These are phyloP conservation scores for Nephila pilipes DNA, from an alignment of 1,140 invertebrate species.

Conservation along the genomic window DNA sequence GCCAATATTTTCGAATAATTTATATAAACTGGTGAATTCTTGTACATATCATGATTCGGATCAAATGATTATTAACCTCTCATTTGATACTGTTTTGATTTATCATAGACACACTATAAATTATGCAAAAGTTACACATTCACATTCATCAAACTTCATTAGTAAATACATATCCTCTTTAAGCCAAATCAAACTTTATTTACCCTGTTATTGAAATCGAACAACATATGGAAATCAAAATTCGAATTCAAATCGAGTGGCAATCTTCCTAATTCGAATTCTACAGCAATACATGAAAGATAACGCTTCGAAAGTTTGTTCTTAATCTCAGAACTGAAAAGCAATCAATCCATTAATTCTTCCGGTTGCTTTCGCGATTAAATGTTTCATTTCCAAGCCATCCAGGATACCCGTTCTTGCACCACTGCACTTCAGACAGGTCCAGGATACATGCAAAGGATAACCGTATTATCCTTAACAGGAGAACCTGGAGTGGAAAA, in stretches of 20 bases:
- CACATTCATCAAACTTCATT: no score
- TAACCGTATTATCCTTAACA: conserved; percentile 19
- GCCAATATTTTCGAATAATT: no score
- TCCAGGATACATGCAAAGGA: neutral
- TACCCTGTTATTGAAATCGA: neutral
- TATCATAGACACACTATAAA: no score
- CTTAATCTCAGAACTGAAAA: neutral
- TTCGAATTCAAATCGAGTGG: neutral
- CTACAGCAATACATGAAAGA: neutral
- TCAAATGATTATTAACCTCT: no score
- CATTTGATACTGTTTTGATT: no score
- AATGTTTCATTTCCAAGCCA: neutral
- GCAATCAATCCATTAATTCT: conserved; percentile 14
- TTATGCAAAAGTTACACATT: no score
- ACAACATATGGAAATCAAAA: neutral
- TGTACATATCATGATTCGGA: no score
- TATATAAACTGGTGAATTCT: no score
- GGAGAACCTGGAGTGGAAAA: conserved; percentile 16
- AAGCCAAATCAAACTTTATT: no score
- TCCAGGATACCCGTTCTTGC: neutral
- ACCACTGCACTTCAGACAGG: neutral
- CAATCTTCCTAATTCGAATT: neutral
- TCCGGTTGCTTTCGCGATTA: neutral
- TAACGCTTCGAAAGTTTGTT: neutral
- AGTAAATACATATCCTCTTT: no score